Evolutionary conservation across 1,140 invertebrate species (phyloP), one percentile per base, ranked within the genome.

Genomic region (Saccostrea echinata): DNA sequence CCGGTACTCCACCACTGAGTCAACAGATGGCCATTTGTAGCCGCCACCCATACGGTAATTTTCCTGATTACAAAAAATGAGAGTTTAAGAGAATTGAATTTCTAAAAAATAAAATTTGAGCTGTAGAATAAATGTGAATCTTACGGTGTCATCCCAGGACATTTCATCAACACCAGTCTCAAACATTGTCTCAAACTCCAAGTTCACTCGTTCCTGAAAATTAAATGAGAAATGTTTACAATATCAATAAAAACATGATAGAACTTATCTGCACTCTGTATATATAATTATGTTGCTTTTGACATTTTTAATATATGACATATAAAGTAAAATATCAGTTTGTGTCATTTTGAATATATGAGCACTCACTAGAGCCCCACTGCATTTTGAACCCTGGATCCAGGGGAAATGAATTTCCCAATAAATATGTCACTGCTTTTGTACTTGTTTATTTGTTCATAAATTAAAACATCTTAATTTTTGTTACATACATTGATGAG

Each of bases 131-230:
- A 13, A 43, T 30, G 24, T 43, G 3, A 4, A 61, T 61, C 55
- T 92, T 92, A 95, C 94, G n/a, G 93, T 94, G 84, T 95, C 94
- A 90, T 95, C 94, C 94, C 94, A 95, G 4, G 93, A 94, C 94
- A 95, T 94, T 90, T 95, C 94, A 92, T 95, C 94, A 0, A 95
- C 94, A 12, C 94, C 94, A n/a, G 94, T 95, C 88, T 95, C 94
- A 92, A 95, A 95, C 86, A 94, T 91, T 18, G 92, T 93, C 85
- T 95, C 94, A 89, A 93, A 93, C 12, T 93, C 89, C 24, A 93
- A 71, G 64, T 95, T 94, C 24, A 95, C 89, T 68, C 94, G 86
- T 68, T 94, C 92, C 94, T 95, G 85, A 87, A 92, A 83, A 61
- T 61, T 4, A 61, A 6, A 43, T 43, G 43, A 43, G 43, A 43